A percentile compares a stretch with the other conserved stretches of the same genome.
Evolutionary conservation across 2,113 vertebrate genomes (phyloP).

Genomic region (Solea senegalensis): DNA sequence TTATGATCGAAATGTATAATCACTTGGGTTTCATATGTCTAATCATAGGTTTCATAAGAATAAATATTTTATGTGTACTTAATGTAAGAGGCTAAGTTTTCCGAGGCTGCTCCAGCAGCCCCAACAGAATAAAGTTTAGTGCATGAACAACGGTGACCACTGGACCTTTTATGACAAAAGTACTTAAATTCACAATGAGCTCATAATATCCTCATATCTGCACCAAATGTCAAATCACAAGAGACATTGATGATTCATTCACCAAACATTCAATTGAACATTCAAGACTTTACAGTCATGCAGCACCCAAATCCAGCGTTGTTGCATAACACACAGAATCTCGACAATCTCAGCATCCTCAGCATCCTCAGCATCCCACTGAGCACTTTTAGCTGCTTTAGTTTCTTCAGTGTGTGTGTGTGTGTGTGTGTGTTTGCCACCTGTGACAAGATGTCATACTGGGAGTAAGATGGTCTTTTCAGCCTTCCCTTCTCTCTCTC

Average conservation of each 20-base stretch:
- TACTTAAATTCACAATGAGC: background rate
- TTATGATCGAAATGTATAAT: too few relatives aligned
- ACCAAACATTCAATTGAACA: constrained; percentile 15
- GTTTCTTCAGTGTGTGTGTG: constrained; percentile 13
- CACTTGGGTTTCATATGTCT: too few relatives aligned
- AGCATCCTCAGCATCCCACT: constrained; percentile 4
- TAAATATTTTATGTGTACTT: too few relatives aligned
- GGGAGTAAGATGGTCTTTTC: constrained; percentile 61
- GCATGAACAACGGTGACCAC: too few relatives aligned
- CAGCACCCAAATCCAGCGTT: background rate
- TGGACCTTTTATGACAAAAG: too few relatives aligned
- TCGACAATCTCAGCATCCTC: too few relatives aligned
- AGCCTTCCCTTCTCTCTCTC: constrained; percentile 43
- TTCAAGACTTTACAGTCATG: constrained; percentile 1
- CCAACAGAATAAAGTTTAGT: too few relatives aligned
- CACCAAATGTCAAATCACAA: constrained; percentile 2
- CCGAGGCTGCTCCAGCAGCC: too few relatives aligned
- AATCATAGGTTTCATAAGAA: too few relatives aligned
- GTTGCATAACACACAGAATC: constrained; percentile 7
- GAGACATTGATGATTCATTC: constrained; percentile 23
- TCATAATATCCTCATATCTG: background rate
- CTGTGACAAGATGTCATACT: constrained; percentile 58
- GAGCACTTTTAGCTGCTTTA: constrained; percentile 28
- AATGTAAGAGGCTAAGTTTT: too few relatives aligned
- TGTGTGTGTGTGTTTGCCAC: constrained; percentile 29